phyloP scores from a whole-genome alignment of 2,888 invertebrate species.

The Eulithis testata region DNA sequence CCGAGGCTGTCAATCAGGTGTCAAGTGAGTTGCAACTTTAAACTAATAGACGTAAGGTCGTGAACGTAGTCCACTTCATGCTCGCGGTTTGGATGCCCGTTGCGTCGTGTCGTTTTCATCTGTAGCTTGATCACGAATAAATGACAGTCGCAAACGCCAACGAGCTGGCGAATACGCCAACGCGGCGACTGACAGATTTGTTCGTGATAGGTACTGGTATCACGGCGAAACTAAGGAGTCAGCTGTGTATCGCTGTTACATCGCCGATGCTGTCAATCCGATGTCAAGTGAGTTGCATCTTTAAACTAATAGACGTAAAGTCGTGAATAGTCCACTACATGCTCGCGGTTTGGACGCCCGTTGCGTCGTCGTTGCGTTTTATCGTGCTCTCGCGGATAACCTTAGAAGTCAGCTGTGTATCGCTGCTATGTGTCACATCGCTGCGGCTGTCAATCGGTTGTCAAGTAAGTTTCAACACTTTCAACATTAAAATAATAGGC shows the following conservation, averaged over 20 bases:
- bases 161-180: too few relatives aligned
- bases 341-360: conserved; percentile 94
- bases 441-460: conserved; percentile 94
- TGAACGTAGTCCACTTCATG: too few relatives aligned
- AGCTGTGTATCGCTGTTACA: conserved; percentile 95
- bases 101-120: too few relatives aligned
- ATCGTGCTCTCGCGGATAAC: conserved; percentile 97
- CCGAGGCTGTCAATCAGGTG: conserved; percentile 94
- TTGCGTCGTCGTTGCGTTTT: conserved; percentile 99
- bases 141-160: too few relatives aligned
- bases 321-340: too few relatives aligned
- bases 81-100: too few relatives aligned
- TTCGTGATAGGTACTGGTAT: too few relatives aligned
- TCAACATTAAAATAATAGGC: not conserved
- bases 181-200: too few relatives aligned
- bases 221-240: too few relatives aligned
- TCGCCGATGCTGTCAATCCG: conserved; percentile 94
- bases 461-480: conserved; percentile 71
- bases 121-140: too few relatives aligned
- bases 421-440: conserved; percentile 99
- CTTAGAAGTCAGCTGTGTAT: conserved; percentile 94
- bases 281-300: conserved; percentile 84
- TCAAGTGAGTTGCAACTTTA: conserved; percentile 71
- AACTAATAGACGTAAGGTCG: not conserved
- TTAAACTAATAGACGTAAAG: not conserved